phyloP scores from a whole-genome alignment of 2,797 vertebrate species.

The Channa striata region DNA sequence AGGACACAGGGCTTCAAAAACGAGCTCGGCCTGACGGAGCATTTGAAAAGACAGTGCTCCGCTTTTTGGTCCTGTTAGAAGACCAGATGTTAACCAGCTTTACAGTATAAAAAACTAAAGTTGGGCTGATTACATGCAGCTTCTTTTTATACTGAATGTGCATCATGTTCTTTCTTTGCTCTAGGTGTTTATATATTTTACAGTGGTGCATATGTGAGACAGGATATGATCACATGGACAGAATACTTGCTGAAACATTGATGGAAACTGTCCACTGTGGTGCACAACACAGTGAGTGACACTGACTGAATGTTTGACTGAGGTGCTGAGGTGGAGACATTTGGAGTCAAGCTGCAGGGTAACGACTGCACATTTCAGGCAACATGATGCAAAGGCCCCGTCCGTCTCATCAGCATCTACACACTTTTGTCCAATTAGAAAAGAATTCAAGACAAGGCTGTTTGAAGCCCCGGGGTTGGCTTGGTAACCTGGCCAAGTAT shows the following conservation, averaged over 20 bases:
- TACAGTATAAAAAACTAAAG: conserved; percentile 16
- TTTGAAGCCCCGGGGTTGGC: conserved; percentile 1
- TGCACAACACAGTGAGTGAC: conserved; percentile 58
- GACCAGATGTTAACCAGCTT: conserved; percentile 52
- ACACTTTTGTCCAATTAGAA: conserved; percentile 29
- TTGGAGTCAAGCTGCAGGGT: conserved; percentile 52
- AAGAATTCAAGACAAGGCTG: conserved; percentile 5
- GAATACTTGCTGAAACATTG: conserved; percentile 63
- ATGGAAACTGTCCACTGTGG: conserved; percentile 54
- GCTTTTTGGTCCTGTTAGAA: conserved; percentile 45
- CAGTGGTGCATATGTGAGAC: conserved; percentile 8
- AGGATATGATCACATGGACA: conserved; percentile 35
- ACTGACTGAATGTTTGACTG: conserved; percentile 77
- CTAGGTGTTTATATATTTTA: conserved; percentile 25
- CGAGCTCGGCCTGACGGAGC: conserved; percentile 23
- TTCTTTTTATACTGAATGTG: conserved; percentile 23
- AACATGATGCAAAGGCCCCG: conserved; percentile 16
- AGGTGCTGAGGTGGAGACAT: conserved; percentile 28
- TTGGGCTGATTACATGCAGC: not conserved
- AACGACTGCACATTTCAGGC: conserved; percentile 15
- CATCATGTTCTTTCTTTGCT: conserved; percentile 27
- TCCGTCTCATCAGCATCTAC: conserved; percentile 18
- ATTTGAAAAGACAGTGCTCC: conserved; percentile 8
- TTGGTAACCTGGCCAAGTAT: conserved; percentile 15
- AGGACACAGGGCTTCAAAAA: conserved; percentile 11